phyloP scores from a whole-genome alignment of 2,797 vertebrate species.

The Discoglossus pictus region DNA sequence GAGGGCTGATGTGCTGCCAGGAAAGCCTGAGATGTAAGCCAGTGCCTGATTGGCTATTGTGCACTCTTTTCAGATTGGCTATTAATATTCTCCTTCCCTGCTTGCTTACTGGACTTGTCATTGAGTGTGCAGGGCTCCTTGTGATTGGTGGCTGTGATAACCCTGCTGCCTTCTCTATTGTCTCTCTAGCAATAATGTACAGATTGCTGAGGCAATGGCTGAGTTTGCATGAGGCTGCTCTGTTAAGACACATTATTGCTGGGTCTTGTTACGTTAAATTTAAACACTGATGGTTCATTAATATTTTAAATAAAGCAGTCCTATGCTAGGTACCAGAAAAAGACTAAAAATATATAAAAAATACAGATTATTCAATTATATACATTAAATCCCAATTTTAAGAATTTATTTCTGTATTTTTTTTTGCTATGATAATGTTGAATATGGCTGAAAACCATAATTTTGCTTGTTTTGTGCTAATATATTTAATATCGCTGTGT shows the following conservation, averaged over 20 bases:
- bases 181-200: slow-evolving; percentile 25
- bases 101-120: slow-evolving; percentile 16
- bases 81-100: slow-evolving; percentile 14
- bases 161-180: slow-evolving; percentile 13
- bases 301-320: too few species aligned
- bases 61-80: slow-evolving; percentile 24
- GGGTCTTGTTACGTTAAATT: too few species aligned
- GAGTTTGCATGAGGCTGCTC: background rate
- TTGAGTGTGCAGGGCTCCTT: background rate
- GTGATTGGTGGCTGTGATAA: slow-evolving; percentile 29
- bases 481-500: too few species aligned
- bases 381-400: too few species aligned
- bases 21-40: slow-evolving; percentile 80
- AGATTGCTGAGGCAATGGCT: slow-evolving; percentile 12
- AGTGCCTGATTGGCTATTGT: slow-evolving; percentile 28
- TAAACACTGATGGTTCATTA: too few species aligned
- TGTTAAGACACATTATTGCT: background rate
- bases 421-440: too few species aligned
- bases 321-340: too few species aligned
- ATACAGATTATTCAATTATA: too few species aligned
- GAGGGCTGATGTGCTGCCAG: slow-evolving; percentile 44
- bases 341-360: too few species aligned
- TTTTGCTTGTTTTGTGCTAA: too few species aligned
- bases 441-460: too few species aligned
- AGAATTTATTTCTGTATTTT: too few species aligned